Percentiles rank a stretch among this genome's conserved stretches.
phyloP scores from a whole-genome alignment of 1,140 invertebrate genomes.

The Nautilus pompilius region DNA sequence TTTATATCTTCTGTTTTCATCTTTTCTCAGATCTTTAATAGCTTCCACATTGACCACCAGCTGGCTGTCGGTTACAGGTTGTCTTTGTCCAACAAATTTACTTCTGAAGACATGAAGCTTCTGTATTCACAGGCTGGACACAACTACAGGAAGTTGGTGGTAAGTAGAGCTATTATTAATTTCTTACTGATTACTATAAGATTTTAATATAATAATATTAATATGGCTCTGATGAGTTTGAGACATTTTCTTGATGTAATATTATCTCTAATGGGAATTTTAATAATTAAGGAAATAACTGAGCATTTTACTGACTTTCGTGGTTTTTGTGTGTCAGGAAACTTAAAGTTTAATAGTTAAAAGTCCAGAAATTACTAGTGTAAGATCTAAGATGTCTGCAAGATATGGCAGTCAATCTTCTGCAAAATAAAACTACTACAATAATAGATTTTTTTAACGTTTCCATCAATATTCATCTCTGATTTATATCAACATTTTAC shows the following conservation, averaged over 20 bases:
- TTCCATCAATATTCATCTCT: no score
- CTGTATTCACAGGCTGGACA: conserved; percentile 22
- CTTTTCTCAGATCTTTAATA: conserved; percentile 37
- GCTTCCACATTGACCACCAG: conserved; percentile 24
- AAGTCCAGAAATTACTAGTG: no score
- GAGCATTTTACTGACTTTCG: neutral
- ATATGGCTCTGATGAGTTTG: no score
- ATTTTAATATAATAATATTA: neutral
- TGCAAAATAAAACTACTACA: no score
- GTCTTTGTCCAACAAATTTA: conserved; percentile 26
- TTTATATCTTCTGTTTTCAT: no score
- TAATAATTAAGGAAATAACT: neutral
- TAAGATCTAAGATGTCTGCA: no score
- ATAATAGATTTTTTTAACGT: no score
- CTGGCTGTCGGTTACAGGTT: conserved; percentile 25
- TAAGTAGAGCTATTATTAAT: conserved; percentile 12
- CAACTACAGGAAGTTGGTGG: conserved; percentile 40
- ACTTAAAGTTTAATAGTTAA: no score
- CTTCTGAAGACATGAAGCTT: conserved; percentile 24
- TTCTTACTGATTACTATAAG: neutral
- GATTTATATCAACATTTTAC: no score
- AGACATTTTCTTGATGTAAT: no score
- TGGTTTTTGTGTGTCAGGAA: neutral
- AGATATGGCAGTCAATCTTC: no score
- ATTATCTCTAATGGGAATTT: no score